Percentiles rank a stretch among this genome's conserved stretches.
Conservation (phyloP, 1,140 invertebrate genomes). For the Tribolium castaneum region DNA sequence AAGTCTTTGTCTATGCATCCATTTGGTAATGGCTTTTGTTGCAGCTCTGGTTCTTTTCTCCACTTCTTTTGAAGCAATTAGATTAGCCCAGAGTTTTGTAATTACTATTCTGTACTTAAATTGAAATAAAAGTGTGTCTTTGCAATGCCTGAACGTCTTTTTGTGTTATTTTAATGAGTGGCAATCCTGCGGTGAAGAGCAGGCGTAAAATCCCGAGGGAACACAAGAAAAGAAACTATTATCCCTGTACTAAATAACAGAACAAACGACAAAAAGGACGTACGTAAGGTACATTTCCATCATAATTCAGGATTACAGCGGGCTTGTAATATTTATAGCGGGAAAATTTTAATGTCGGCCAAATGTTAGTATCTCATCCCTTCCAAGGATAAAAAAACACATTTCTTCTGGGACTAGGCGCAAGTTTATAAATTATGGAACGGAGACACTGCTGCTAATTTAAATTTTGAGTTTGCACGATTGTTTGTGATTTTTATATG, state of each 20-base stretch:
- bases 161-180: conserved; percentile 20
- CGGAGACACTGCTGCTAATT: background rate
- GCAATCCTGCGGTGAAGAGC: conserved; percentile 28
- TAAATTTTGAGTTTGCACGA: conserved; percentile 25
- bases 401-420: background rate
- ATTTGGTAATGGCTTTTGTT: background rate
- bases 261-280: conserved; percentile 33
- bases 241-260: conserved; percentile 32
- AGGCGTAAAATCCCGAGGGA: conserved; percentile 27
- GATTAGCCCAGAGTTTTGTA: background rate
- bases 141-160: background rate
- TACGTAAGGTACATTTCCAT: conserved; percentile 38
- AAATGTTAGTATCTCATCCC: conserved; percentile 30
- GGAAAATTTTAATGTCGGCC: conserved; percentile 41
- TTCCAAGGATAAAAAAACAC: conserved; percentile 29
- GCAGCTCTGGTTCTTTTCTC: background rate
- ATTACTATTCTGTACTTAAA: conserved; percentile 6
- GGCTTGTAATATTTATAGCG: conserved; percentile 36
- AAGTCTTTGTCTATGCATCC: background rate
- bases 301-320: conserved; percentile 40
- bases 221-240: conserved; percentile 32
- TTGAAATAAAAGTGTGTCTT: conserved; percentile 20
- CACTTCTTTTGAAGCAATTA: background rate
- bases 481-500: conserved; percentile 32
- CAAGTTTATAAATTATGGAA: conserved; percentile 30